Conservation (phyloP, 2,113 vertebrate genomes). For the Melanotaenia duboulayi region DNA sequence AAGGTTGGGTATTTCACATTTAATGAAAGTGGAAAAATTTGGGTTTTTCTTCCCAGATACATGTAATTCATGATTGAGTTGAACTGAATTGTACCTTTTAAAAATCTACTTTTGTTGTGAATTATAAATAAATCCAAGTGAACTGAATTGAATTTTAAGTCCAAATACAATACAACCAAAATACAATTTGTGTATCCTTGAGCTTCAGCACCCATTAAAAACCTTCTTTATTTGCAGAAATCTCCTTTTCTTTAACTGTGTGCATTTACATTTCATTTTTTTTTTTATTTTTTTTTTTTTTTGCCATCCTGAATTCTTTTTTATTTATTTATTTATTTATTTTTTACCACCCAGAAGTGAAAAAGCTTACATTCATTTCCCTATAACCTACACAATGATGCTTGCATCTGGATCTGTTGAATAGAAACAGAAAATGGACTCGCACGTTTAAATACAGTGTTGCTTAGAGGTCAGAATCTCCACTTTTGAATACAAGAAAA, state of each 20-base stretch:
- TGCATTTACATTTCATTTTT: background rate
- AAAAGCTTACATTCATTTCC: background rate
- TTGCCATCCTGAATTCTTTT: too few species aligned
- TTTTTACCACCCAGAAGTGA: background rate
- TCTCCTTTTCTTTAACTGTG: background rate
- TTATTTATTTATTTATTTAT: too few species aligned
- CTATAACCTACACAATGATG: background rate
- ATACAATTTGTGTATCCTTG: background rate
- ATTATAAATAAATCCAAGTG: too few species aligned
- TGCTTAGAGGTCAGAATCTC: background rate
- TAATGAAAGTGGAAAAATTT: too few species aligned
- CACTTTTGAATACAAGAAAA: background rate
- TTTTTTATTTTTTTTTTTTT: background rate
- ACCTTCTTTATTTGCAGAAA: background rate
- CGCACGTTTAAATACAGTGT: too few species aligned
- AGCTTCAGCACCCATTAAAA: background rate
- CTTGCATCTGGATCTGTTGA: too few species aligned
- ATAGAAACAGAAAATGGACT: too few species aligned
- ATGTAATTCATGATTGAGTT: background rate
- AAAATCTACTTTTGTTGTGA: too few species aligned
- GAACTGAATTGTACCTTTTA: too few species aligned
- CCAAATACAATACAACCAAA: background rate
- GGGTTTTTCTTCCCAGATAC: background rate
- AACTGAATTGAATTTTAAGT: too few species aligned
- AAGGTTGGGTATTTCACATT: background rate